Evolutionary conservation across 1,140 invertebrate species (phyloP).

Genomic region (Hyposmocoma kahamanoa): DNA sequence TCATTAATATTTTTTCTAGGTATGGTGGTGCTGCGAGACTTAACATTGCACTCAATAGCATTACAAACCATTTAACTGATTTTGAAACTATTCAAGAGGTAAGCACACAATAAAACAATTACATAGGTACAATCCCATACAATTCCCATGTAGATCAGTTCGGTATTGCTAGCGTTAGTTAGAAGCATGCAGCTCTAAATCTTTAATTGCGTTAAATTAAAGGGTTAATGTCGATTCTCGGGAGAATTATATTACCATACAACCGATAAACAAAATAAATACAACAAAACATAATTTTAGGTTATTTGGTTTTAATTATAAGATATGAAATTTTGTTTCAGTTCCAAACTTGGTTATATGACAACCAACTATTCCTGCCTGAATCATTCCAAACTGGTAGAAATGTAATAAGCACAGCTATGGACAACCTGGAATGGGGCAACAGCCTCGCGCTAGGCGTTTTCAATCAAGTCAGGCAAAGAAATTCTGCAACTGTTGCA

Average conservation of each 20-base stretch:
- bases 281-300: no score
- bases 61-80: slow-evolving; percentile 40
- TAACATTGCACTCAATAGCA: slow-evolving; percentile 23
- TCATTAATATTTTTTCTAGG: slow-evolving; percentile 25
- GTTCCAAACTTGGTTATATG: slow-evolving; percentile 54
- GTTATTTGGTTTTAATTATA: no score
- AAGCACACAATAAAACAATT: no score
- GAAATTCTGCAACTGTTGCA: slow-evolving; percentile 27
- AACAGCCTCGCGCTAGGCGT: slow-evolving; percentile 33
- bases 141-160: no score
- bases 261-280: no score
- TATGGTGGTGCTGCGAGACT: slow-evolving; percentile 44
- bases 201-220: no score
- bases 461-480: slow-evolving; percentile 18
- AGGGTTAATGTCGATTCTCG: no score
- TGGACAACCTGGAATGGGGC: slow-evolving; percentile 47
- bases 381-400: slow-evolving; percentile 28
- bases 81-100: slow-evolving; percentile 38
- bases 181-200: no score
- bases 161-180: no score
- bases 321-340: slow-evolving; percentile 19
- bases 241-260: no score
- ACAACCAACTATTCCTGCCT: slow-evolving; percentile 33
- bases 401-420: slow-evolving; percentile 25
- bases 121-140: no score